phyloP scores from a whole-genome alignment of 1,140 invertebrate genomes.

The Gryllus bimaculatus region DNA sequence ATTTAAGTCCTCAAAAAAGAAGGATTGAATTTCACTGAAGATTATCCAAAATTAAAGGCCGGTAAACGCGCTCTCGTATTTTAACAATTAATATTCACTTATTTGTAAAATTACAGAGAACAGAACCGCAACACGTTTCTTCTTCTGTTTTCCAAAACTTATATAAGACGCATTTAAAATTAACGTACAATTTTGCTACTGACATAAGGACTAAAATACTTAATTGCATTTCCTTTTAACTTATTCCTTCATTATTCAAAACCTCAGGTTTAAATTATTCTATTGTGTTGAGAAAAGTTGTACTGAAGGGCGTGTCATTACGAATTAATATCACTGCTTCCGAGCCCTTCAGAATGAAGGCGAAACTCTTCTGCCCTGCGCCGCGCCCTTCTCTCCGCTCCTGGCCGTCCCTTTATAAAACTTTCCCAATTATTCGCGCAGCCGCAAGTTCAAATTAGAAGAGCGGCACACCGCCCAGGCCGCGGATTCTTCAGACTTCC shows the following conservation, averaged over 20 bases:
- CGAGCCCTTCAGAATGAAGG: background rate
- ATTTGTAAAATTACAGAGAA: too few relatives aligned
- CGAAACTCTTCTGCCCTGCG: background rate
- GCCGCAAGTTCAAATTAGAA: background rate
- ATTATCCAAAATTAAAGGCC: too few relatives aligned
- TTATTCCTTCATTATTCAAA: background rate
- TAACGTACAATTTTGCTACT: background rate
- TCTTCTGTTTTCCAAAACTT: background rate
- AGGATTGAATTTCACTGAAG: too few relatives aligned
- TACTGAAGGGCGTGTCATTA: background rate
- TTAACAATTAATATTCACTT: too few relatives aligned
- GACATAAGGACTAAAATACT: background rate
- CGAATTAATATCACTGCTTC: background rate
- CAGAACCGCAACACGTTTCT: too few relatives aligned
- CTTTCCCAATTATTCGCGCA: constrained; percentile 3
- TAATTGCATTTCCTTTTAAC: background rate
- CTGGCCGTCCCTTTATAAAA: background rate
- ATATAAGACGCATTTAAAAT: background rate
- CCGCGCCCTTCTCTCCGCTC: too few relatives aligned
- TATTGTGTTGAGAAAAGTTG: background rate
- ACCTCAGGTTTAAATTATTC: background rate
- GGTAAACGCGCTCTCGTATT: too few relatives aligned
- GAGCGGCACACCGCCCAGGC: background rate
- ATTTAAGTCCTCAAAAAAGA: too few relatives aligned
- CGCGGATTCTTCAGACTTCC: background rate